Percentiles rank a stretch among this genome's conserved stretches.
These are phyloP conservation scores for Nematolebias whitei DNA, from an alignment of 2,113 vertebrate genomes.

Conservation along the genomic window DNA sequence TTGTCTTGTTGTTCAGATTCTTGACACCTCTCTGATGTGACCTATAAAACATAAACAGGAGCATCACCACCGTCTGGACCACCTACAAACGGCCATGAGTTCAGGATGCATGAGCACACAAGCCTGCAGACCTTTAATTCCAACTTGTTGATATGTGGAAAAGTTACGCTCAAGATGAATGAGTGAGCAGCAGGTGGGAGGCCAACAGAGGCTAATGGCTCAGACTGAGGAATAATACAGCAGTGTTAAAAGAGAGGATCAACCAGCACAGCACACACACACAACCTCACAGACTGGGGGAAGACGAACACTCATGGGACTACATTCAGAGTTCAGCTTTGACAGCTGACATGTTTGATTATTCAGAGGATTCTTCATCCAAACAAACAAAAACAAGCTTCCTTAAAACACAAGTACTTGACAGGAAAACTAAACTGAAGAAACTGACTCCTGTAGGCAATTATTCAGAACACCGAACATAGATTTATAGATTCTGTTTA, in stretches of 20 bases:
- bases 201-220: background rate
- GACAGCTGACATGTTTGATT: background rate
- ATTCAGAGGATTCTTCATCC: no score
- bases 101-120: background rate
- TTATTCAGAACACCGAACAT: no score
- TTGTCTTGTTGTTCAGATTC: background rate
- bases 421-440: no score
- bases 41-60: constrained; percentile 4
- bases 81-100: background rate
- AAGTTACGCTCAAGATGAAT: background rate
- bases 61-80: background rate
- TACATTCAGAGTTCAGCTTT: background rate
- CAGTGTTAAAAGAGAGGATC: background rate
- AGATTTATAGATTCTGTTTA: no score
- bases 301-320: background rate
- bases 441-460: background rate
- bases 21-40: background rate
- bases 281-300: background rate
- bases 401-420: no score
- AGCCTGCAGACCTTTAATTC: background rate
- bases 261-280: background rate
- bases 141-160: background rate
- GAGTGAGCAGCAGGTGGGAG: background rate
- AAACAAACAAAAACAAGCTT: no score
- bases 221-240: constrained; percentile 7